Conservation (phyloP, 2,113 vertebrate genomes). For the Helogale parvula region DNA sequence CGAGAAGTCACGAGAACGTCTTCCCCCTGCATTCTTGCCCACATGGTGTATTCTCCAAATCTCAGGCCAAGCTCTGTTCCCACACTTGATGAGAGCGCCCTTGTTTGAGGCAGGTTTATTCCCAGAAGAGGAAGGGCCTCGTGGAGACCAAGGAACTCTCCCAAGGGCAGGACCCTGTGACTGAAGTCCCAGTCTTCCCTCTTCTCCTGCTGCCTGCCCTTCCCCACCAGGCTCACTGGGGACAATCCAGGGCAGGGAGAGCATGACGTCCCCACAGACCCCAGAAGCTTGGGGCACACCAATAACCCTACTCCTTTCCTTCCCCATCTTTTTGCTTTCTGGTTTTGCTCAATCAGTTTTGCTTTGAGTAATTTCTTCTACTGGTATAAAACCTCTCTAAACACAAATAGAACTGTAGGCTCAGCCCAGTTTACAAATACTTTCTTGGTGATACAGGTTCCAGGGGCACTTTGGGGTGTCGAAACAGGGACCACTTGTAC, state of each 20-base stretch:
- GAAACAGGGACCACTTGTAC: neutral
- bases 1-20: neutral
- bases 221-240: neutral
- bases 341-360: neutral
- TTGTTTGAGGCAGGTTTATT: neutral
- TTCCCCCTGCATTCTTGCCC: neutral
- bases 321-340: neutral
- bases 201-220: neutral
- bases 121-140: neutral
- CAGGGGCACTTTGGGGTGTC: neutral
- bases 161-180: neutral
- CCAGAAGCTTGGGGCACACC: neutral
- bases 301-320: neutral
- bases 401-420: neutral
- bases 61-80: neutral
- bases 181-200: neutral
- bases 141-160: neutral
- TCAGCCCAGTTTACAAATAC: neutral
- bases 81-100: neutral
- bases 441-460: neutral
- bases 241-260: neutral
- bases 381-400: neutral
- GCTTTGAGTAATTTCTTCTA: neutral
- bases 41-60: neutral
- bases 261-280: neutral